Conservation (phyloP, 2,888 invertebrate species). For the Tiliacea aurago region DNA sequence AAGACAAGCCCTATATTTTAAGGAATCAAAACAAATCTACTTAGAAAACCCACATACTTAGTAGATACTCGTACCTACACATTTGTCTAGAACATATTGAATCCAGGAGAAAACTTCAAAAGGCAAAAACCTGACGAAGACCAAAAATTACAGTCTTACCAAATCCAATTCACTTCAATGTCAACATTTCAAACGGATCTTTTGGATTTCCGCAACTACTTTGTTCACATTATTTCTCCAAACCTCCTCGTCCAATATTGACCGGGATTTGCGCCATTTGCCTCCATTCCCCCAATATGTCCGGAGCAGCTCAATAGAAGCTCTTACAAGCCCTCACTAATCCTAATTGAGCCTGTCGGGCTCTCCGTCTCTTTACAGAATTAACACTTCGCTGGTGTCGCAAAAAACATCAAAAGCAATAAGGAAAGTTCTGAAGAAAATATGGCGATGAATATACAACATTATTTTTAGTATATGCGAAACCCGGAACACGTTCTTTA, state of each 20-base stretch:
- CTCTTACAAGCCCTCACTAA: conserved; percentile 52
- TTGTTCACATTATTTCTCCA: conserved; percentile 44
- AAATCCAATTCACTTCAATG: not conserved
- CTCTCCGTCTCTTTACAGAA: conserved; percentile 49
- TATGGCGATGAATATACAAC: too few species aligned
- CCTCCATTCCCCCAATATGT: conserved; percentile 49
- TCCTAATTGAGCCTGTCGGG: conserved; percentile 56
- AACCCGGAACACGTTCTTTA: too few species aligned
- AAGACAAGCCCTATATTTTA: not conserved
- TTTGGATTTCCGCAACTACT: conserved; percentile 42
- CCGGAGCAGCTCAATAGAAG: conserved; percentile 47
- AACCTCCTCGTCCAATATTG: conserved; percentile 44
- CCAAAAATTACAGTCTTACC: not conserved
- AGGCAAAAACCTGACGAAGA: not conserved
- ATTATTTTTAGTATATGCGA: too few species aligned
- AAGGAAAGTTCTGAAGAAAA: conserved; percentile 17
- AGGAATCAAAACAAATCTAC: too few species aligned
- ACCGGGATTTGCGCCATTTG: conserved; percentile 55
- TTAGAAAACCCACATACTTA: too few species aligned
- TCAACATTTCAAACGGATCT: conserved; percentile 23
- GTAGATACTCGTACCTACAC: too few species aligned
- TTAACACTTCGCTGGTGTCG: conserved; percentile 44
- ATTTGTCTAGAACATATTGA: too few species aligned
- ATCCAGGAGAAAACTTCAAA: too few species aligned
- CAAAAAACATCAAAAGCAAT: conserved; percentile 13